These are phyloP conservation scores for Mycalesis mineus DNA, from an alignment of 2,888 invertebrate genomes.

Conservation along the genomic window DNA sequence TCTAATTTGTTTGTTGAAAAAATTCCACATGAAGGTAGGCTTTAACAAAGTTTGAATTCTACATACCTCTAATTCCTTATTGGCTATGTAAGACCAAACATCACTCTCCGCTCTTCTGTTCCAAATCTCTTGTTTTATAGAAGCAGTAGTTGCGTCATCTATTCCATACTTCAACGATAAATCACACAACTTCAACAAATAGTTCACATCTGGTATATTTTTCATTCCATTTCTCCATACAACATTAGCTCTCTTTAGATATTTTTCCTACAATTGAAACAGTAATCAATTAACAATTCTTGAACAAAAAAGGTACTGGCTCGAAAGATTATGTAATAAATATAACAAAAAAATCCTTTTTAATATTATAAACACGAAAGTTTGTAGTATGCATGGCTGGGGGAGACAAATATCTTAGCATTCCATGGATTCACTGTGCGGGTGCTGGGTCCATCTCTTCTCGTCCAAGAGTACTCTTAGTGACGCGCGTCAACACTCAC, in stretches of 20 bases:
- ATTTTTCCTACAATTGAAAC: constrained; percentile 49
- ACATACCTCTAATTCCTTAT: constrained; percentile 61
- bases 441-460: too few species aligned
- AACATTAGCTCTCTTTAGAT: constrained; percentile 76
- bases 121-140: constrained; percentile 64
- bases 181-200: constrained; percentile 80
- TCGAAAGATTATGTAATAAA: too few species aligned
- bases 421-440: too few species aligned
- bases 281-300: neutral
- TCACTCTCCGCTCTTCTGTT: constrained; percentile 47
- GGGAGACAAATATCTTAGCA: too few species aligned
- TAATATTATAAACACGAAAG: too few species aligned
- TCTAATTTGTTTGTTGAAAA: too few species aligned
- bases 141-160: constrained; percentile 71
- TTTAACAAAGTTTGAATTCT: neutral
- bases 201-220: constrained; percentile 74
- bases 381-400: too few species aligned
- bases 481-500: too few species aligned
- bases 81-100: constrained; percentile 65
- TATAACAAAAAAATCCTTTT: too few species aligned
- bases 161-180: constrained; percentile 78
- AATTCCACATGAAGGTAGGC: too few species aligned
- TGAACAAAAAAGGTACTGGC: neutral
- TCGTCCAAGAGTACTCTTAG: too few species aligned
- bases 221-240: constrained; percentile 80